phyloP scores from a whole-genome alignment of 2,888 invertebrate genomes.

The Mechanitis messenoides region DNA sequence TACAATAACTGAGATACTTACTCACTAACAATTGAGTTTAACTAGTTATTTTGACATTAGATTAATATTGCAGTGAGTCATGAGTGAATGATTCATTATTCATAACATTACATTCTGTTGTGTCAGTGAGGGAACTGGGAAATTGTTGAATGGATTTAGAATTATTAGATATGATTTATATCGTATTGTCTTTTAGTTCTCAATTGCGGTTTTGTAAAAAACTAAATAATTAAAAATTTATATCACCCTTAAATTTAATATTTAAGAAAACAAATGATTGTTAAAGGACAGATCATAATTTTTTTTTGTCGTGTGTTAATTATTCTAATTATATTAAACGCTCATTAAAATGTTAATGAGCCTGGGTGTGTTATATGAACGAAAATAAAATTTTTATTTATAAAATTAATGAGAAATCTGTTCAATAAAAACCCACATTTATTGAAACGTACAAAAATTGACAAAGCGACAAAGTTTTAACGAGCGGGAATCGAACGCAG shows the following conservation, averaged over 20 bases:
- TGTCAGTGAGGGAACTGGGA: neutral
- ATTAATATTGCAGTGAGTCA: neutral
- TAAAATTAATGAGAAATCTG: slow-evolving; percentile 13
- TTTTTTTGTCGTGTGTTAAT: no score
- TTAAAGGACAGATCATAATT: no score
- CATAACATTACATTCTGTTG: neutral
- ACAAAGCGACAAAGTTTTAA: slow-evolving; percentile 44
- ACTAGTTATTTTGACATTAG: neutral
- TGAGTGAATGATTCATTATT: neutral
- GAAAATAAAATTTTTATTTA: neutral
- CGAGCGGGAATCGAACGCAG: slow-evolving; percentile 45
- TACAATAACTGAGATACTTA: slow-evolving; percentile 16
- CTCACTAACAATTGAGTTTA: neutral
- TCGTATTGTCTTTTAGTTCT: no score
- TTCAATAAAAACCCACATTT: slow-evolving; percentile 19
- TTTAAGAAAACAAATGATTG: no score
- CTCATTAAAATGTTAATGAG: no score
- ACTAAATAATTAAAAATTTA: no score
- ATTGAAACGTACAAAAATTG: slow-evolving; percentile 20
- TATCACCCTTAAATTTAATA: no score
- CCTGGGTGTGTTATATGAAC: no score
- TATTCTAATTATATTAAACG: no score
- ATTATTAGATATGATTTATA: no score
- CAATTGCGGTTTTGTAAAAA: no score
- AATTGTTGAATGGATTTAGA: no score